Base-by-base conservation (phyloP, 2,797 vertebrate species). In the Meriones psammophilus region DNA sequence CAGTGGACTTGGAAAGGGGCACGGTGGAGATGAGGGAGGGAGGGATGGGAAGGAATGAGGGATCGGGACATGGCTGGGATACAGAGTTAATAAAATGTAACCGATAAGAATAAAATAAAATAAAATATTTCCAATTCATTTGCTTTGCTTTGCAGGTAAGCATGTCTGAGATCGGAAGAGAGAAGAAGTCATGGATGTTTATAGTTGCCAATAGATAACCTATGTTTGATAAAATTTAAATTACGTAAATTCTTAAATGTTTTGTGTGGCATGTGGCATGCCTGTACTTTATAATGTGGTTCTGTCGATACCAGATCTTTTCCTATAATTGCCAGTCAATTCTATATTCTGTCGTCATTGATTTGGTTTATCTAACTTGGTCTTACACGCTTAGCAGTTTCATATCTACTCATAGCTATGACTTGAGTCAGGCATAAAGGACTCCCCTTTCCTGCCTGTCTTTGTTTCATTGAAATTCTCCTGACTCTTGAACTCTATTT, bases 201-300 rank as follows among this genome's bases (percentile, higher is more conserved):
- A 39, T 76, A 9, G 62, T 91, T 93, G 33, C 60, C 10, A 78
- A 30, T 1, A 46, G 20, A 50, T 42, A 60, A n/a, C 2, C 3
- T 84, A 18, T 46, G 89, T 91, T 78, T 76, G 74, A 62, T 74
- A 89, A 56, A n/a, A 36, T 50, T 93, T 30, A 87, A 87, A 24
- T 92, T 26, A 28, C 5, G 36, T 93, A 78, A 60, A 69, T 56
- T 92, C 36, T 92, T 91, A 54, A 78, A 24, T 89, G 77, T 73
- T 87, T 73, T 84, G 13, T 85, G 39, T 85, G 39, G 50, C 78
- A 54, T 28, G 5, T 73, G 9, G 3, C 39, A 58, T 30, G 22
- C 14, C 46, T 50, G 56, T 2, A 69, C 3, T 36, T 36, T 30
- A 36, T 20, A 42, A 22, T 88, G 42, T 79, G 18, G 13, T 33